These are phyloP conservation scores for Patiria pectinifera DNA, from an alignment of 53 echinoderm and acorn worm species.

Conservation along the genomic window DNA sequence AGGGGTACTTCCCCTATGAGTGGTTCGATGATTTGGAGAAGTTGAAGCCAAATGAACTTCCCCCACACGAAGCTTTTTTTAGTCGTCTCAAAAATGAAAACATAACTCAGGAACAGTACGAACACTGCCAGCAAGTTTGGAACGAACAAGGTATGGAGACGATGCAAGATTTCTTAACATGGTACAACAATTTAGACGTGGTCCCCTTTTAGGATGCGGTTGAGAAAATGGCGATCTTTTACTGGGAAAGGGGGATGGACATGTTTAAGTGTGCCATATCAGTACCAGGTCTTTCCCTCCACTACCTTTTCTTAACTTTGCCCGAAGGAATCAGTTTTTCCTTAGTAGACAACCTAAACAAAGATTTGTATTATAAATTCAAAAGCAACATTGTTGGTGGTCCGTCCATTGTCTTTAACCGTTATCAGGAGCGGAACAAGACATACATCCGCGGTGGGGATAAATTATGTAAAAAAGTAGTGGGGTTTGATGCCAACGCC, in stretches of 20 bases:
- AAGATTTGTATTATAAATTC: conserved; percentile 21
- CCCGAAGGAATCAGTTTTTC: neutral
- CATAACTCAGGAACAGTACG: conserved; percentile 36
- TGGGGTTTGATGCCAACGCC: conserved; percentile 17
- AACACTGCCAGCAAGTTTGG: conserved; percentile 33
- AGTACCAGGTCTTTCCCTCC: conserved; percentile 40
- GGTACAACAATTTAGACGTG: conserved; percentile 30
- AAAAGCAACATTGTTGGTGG: conserved; percentile 36
- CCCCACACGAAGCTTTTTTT: too few relatives aligned
- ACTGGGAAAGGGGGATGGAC: conserved; percentile 31
- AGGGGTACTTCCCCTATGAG: conserved; percentile 12
- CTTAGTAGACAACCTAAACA: conserved; percentile 23
- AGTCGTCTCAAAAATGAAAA: conserved; percentile 26
- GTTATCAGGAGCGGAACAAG: conserved; percentile 14
- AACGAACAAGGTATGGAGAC: neutral
- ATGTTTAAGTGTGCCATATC: conserved; percentile 48
- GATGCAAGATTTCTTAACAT: conserved; percentile 18
- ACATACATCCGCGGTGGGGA: conserved; percentile 3
- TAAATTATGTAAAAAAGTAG: conserved; percentile 17
- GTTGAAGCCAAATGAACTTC: neutral
- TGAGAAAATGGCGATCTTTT: conserved; percentile 19
- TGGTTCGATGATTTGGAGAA: too few relatives aligned
- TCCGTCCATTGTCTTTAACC: conserved; percentile 47
- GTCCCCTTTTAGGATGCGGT: conserved; percentile 41
- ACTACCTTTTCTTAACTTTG: conserved; percentile 22